Evolutionary conservation across 1,140 invertebrate species (phyloP).

Genomic region (Hetaerina americana): DNA sequence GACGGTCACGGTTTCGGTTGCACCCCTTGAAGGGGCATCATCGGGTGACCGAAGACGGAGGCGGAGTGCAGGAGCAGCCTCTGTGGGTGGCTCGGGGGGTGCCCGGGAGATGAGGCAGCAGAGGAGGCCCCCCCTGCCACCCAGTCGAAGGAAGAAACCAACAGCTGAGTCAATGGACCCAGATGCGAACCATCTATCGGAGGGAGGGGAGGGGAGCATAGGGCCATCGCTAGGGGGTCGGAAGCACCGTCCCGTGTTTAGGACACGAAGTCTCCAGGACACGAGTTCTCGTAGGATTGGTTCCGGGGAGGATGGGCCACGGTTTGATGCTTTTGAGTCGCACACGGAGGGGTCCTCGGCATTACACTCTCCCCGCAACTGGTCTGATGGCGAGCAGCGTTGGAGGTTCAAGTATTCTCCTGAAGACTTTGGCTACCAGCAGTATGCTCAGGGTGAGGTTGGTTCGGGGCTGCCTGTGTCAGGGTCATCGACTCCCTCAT

Average conservation of each 20-base stretch:
- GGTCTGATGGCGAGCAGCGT: not conserved
- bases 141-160: not conserved
- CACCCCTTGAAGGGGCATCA: not conserved
- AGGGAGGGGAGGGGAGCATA: not conserved
- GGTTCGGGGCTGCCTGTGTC: slow-evolving; percentile 20
- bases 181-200: not conserved
- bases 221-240: no score
- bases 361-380: not conserved
- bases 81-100: no score
- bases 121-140: not conserved
- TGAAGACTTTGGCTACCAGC: not conserved
- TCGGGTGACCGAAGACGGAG: not conserved
- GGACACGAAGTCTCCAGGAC: slow-evolving; percentile 35
- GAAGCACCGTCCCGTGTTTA: slow-evolving; percentile 24
- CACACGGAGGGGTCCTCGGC: not conserved
- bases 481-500: slow-evolving; percentile 41
- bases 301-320: not conserved
- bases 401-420: not conserved
- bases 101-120: not conserved
- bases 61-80: not conserved
- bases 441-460: not conserved
- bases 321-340: not conserved
- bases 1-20: not conserved
- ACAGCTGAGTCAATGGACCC: not conserved
- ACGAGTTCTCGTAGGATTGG: slow-evolving; percentile 17